Percentiles rank a stretch among this genome's conserved stretches.
These are phyloP conservation scores for Leptopterna dolabrata DNA, from an alignment of 2,888 invertebrate species.

Conservation along the genomic window DNA sequence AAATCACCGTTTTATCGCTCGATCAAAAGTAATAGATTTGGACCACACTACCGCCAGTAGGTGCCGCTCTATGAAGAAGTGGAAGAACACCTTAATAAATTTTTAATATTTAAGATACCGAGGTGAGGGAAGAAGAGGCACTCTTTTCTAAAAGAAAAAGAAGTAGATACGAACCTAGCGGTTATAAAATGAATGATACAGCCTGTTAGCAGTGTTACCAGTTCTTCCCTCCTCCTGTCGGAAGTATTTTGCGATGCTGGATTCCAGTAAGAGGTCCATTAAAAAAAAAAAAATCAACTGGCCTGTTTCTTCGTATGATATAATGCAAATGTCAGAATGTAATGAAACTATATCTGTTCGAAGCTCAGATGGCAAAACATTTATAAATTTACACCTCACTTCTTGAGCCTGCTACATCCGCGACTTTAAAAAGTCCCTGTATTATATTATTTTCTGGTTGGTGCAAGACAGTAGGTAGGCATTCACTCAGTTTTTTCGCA, in stretches of 20 bases:
- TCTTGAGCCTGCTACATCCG: too few species aligned
- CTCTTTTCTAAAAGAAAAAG: neutral
- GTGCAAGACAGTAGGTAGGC: too few species aligned
- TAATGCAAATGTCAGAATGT: neutral
- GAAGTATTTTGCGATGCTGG: neutral
- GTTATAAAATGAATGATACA: neutral
- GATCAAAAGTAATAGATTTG: too few species aligned
- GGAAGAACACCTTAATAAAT: neutral
- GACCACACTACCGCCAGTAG: too few species aligned
- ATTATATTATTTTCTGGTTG: too few species aligned
- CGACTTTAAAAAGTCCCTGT: too few species aligned
- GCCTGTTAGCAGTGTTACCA: neutral
- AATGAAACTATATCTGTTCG: too few species aligned
- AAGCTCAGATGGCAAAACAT: too few species aligned
- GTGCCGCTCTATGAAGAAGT: too few species aligned
- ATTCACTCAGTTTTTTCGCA: too few species aligned
- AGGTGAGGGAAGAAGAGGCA: neutral
- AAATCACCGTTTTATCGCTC: too few species aligned
- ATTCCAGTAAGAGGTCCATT: neutral
- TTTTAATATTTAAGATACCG: neutral
- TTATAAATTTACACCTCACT: too few species aligned
- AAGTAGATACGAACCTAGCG: neutral
- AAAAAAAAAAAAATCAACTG: neutral
- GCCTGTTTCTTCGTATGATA: neutral
- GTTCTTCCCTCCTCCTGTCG: neutral